Conservation (phyloP, 2,113 vertebrate species). For the Ciconia maguari region DNA sequence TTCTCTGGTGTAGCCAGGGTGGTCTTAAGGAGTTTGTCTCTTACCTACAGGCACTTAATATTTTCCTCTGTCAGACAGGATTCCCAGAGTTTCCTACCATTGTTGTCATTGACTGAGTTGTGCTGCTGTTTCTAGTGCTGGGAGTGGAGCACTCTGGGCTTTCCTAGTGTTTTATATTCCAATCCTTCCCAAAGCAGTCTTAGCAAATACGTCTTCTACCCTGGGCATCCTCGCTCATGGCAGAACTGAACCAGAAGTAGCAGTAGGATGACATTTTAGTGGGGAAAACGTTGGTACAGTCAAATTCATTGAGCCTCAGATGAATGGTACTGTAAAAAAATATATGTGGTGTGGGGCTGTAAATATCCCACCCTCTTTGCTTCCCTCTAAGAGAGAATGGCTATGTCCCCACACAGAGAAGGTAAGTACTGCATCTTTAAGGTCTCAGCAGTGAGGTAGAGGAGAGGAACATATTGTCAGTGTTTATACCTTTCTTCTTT, state of each 20-base stretch:
- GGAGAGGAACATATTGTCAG: conserved; percentile 72
- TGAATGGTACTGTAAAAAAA: conserved; percentile 5
- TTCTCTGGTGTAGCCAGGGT: background rate
- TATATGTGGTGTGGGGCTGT: background rate
- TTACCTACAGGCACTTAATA: background rate
- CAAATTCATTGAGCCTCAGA: background rate
- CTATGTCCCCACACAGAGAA: conserved; percentile 29
- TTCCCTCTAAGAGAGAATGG: conserved; percentile 22
- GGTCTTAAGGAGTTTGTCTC: background rate
- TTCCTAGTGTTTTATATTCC: background rate
- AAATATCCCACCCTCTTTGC: background rate
- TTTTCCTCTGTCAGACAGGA: background rate
- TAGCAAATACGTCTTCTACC: background rate
- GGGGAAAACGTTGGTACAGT: background rate
- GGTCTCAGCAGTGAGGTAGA: conserved; percentile 73
- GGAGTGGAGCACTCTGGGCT: background rate
- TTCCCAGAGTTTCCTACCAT: background rate
- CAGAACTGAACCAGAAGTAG: conserved; percentile 9
- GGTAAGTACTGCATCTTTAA: conserved; percentile 84
- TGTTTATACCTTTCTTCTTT: conserved; percentile 95
- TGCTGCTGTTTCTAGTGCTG: background rate
- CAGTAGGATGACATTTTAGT: conserved; percentile 2
- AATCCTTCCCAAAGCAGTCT: background rate
- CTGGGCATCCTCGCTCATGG: background rate
- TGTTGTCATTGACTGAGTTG: background rate